Base-by-base conservation (phyloP, 2,888 invertebrate species). In the Dusona sp. region DNA sequence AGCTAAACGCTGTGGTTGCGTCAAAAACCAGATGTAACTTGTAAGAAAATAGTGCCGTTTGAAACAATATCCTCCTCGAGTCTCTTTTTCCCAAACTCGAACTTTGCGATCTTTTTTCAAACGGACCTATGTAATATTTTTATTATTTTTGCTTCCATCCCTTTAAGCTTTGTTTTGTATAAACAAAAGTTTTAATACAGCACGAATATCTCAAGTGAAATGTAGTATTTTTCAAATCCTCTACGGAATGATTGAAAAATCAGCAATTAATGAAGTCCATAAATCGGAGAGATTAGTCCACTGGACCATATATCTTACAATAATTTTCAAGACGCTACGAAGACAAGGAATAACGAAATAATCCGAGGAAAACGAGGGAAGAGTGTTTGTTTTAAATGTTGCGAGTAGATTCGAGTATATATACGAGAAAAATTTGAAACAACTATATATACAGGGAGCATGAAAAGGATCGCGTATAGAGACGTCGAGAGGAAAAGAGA, bases 61-160 rank as follows among this genome's bases (percentile, higher is more conserved):
- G 75, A 89, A 90, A 90, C 90, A 90, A 90, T 90, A 89, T 86
- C 57, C 72, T 57, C 42, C 64, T 77, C 79, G 38, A 42, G 70
- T 13, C 42, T 22, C 54, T 48, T 19, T 67, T 16, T 25, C 22
- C 57, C 68, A 22, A 33, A 29, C 25, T 25, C 19, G 38, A 68
- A 45, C 68, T 16, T 54, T 36, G 25, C 64, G 72, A n/a, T 74
- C 67, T 36, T 67, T 29, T 74, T 65, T 74, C 54, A 57, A 29
- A 51, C 54, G 36, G n/a, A 54, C 9, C 3, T 19, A 22, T 9
- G 13, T 16, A 0, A 33, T 36, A 25, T 54, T 54, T 42, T 64
- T 61, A 13, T 22, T 19, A 36, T 51, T 51, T 61, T 48, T 72
- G 7, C 78, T 79, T 74, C 51, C 79, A 79, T 84, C 72, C 74